A percentile compares a stretch with the other conserved stretches of the same genome.
Evolutionary conservation across 2,113 vertebrate species (phyloP).

Genomic region (Paramisgurnus dabryanus): DNA sequence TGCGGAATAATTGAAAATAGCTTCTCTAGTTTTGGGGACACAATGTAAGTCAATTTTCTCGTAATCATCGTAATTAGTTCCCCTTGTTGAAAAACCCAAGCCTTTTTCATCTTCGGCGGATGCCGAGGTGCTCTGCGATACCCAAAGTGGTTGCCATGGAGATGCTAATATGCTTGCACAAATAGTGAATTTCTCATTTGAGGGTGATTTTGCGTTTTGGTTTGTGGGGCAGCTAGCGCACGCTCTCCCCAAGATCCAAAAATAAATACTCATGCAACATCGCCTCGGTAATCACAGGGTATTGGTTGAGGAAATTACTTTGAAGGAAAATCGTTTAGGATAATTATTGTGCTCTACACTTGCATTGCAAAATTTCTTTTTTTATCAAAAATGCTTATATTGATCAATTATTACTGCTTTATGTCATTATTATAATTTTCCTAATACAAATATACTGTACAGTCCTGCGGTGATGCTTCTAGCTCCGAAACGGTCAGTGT

Average conservation of each 20-base stretch:
- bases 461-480: background rate
- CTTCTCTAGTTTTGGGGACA: slow-evolving; percentile 48
- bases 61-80: slow-evolving; percentile 70
- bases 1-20: slow-evolving; percentile 44
- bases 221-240: slow-evolving; percentile 29
- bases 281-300: slow-evolving; percentile 37
- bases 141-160: slow-evolving; percentile 80
- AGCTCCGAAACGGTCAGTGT: background rate
- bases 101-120: slow-evolving; percentile 70
- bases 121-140: slow-evolving; percentile 76
- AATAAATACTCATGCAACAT: slow-evolving; percentile 31
- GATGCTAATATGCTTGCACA: slow-evolving; percentile 73
- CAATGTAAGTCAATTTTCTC: slow-evolving; percentile 66
- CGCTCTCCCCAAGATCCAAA: slow-evolving; percentile 1
- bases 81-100: slow-evolving; percentile 70
- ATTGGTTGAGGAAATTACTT: slow-evolving; percentile 28
- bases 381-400: background rate
- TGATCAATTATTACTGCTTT: background rate
- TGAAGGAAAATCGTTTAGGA: background rate
- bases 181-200: slow-evolving; percentile 69
- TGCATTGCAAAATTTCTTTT: background rate
- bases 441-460: too few relatives aligned
- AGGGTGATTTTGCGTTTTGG: slow-evolving; percentile 44
- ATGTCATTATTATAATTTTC: background rate
- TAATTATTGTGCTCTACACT: background rate